Evolutionary conservation across 2,888 invertebrate genomes (phyloP), one percentile per base, ranked within the genome.

Genomic region (Epistrophe eligans): DNA sequence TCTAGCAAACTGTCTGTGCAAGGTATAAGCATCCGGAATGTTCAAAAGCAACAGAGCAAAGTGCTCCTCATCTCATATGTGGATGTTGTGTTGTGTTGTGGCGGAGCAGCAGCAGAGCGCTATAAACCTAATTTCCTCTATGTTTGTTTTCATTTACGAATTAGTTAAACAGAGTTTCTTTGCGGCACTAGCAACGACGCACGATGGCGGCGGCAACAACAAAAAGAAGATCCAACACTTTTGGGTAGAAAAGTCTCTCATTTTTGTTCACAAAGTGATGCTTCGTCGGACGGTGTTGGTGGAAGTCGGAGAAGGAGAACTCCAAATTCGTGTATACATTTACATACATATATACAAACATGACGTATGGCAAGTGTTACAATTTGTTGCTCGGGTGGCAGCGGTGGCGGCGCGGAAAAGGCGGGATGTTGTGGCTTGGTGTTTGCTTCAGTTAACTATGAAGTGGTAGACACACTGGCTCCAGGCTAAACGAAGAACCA

Each of bases 71-170:
- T 79, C 38, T 62, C 24, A 24, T n/a, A n/a, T 24, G 24, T 24
- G 24, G 62, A 35, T 64, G 52, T 45, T 62, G 38, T 48, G 62
- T 57, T 55, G 58, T 76, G 58, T 38, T 50, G 40, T 58, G 32
- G 35, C 35, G 35, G 35, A 9, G 73, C 73, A 17, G 57, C 74
- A 70, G n/a, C 77, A 38, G 52, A 74, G 64, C 77, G 82, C 82
- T 85, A 82, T 82, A 85, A 85, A 85, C 82, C 82, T 74, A 85
- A 85, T 85, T 85, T 85, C 83, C 71, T 83, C 79, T 45, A 77
- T 89, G 89, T 89, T 89, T 89, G 81, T 89, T 89, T 87, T 89
- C 82, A 87, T 89, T 89, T 88, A 89, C 73, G 84, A 88, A 88
- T 87, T 84, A 87, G 89, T 89, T 84, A 81, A 87, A 84, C 88